Conservation (phyloP, 2,797 vertebrate genomes). For the Varecia variegata region DNA sequence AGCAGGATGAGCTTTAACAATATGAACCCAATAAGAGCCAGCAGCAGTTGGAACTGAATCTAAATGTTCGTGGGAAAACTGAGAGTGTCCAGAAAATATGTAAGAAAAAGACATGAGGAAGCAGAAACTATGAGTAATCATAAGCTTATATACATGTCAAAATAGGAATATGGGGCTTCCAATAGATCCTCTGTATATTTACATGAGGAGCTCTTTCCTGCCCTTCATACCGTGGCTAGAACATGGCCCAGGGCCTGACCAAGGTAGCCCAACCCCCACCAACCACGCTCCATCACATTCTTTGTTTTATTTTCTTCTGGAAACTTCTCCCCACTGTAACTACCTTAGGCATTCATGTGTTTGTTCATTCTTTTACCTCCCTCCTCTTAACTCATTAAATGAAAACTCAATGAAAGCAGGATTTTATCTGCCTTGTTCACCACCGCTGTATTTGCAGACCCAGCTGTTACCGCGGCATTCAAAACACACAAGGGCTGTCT, state of each 20-base stretch:
- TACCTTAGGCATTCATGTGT: background rate
- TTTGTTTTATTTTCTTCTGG: background rate
- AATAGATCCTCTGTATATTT: background rate
- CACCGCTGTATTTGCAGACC: background rate
- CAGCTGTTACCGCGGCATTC: background rate
- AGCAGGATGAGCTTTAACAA: background rate
- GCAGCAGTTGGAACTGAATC: background rate
- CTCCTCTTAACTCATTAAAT: background rate
- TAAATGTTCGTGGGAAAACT: background rate
- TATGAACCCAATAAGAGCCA: background rate
- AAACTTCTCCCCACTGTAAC: background rate
- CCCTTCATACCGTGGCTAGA: background rate
- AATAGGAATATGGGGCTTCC: background rate
- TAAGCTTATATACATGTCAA: background rate
- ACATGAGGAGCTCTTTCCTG: background rate
- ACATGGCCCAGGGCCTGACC: too few species aligned
- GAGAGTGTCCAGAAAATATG: background rate
- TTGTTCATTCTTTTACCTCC: background rate
- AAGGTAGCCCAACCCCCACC: background rate
- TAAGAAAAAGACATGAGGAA: background rate
- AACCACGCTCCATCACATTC: accelerated
- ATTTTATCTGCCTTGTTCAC: background rate
- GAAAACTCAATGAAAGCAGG: background rate
- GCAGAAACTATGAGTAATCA: background rate
- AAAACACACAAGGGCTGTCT: background rate